phyloP scores from a whole-genome alignment of 1,140 invertebrate genomes.

The Drosophila carrolli region DNA sequence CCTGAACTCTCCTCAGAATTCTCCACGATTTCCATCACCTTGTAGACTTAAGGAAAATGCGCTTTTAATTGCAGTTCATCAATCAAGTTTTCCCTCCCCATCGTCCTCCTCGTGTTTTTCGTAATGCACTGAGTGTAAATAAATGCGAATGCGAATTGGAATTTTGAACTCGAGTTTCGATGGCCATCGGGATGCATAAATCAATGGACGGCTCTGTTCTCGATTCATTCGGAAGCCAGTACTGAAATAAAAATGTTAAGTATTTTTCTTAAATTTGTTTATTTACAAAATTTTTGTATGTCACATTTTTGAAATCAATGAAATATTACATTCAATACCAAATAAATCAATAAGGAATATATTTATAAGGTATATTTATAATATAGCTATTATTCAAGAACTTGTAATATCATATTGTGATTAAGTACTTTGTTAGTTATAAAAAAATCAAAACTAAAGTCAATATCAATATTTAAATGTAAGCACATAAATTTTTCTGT shows the following conservation, averaged over 20 bases:
- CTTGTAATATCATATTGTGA: too few relatives aligned
- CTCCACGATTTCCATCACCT: slow-evolving; percentile 27
- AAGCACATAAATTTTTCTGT: not conserved
- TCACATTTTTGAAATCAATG: too few relatives aligned
- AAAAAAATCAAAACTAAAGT: too few relatives aligned
- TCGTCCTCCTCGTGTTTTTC: not conserved
- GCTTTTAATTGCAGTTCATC: slow-evolving; percentile 74
- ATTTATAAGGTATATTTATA: too few relatives aligned
- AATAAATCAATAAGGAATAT: too few relatives aligned
- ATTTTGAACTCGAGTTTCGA: slow-evolving; percentile 27
- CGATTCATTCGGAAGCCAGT: not conserved
- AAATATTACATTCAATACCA: too few relatives aligned
- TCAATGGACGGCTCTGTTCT: slow-evolving; percentile 38
- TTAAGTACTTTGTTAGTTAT: too few relatives aligned
- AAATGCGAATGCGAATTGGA: slow-evolving; percentile 33
- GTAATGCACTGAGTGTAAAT: slow-evolving; percentile 34
- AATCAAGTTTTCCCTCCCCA: slow-evolving; percentile 45
- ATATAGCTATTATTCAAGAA: too few relatives aligned
- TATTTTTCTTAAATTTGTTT: not conserved
- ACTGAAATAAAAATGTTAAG: not conserved
- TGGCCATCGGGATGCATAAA: slow-evolving; percentile 54
- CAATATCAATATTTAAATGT: too few relatives aligned
- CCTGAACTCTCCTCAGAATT: slow-evolving; percentile 4
- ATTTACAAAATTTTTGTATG: too few relatives aligned
- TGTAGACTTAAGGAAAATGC: slow-evolving; percentile 57